These are phyloP conservation scores for Hylomyscus alleni DNA, from an alignment of 2,797 vertebrate genomes.

Conservation along the genomic window DNA sequence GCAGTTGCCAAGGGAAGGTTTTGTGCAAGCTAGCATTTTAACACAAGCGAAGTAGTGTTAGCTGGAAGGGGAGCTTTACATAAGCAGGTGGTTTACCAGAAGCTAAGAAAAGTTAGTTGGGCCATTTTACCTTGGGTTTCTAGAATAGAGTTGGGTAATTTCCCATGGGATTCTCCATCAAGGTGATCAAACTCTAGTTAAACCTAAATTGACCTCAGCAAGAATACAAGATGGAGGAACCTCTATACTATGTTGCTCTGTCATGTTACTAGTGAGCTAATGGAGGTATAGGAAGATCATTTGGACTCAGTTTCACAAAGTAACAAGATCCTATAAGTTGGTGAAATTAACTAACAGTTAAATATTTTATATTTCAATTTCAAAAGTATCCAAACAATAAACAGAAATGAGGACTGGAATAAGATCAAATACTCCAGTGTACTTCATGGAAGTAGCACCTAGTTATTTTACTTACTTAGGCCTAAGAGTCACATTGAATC, in stretches of 20 bases:
- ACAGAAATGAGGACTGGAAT: neutral
- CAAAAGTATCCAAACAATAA: neutral
- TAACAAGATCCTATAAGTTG: neutral
- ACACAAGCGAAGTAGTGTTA: neutral
- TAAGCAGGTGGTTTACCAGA: neutral
- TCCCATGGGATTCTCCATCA: neutral
- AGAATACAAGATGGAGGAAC: neutral
- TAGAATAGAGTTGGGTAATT: neutral
- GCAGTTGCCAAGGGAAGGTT: neutral
- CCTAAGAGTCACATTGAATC: neutral
- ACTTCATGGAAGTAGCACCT: neutral
- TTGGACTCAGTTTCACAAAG: neutral
- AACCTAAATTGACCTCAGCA: neutral
- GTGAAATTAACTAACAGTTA: neutral
- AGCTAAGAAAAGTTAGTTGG: neutral
- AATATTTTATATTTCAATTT: neutral
- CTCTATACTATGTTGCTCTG: neutral
- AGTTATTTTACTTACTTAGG: neutral
- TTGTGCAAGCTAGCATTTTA: neutral
- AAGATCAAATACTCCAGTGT: neutral
- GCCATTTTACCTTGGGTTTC: neutral
- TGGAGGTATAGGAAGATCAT: neutral
- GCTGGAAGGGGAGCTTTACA: neutral
- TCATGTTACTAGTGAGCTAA: neutral
- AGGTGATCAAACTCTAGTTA: neutral